Evolutionary conservation across 2,113 vertebrate genomes (phyloP), one percentile per base, ranked within the genome.

Genomic region (Tupaia chinensis): DNA sequence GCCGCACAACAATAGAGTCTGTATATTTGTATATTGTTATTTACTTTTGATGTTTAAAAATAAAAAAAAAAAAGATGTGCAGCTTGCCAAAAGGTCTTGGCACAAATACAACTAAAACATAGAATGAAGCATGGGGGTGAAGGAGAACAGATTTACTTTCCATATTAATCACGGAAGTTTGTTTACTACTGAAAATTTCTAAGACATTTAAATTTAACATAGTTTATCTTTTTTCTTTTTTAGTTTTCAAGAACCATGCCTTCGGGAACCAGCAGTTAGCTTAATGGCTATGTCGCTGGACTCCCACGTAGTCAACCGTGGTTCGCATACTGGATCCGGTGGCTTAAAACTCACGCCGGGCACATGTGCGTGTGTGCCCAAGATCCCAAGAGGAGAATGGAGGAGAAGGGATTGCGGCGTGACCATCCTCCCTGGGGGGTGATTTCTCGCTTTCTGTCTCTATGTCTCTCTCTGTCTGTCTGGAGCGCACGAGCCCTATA

Each of bases 21-120:
- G 70, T 96, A 53, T 95, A 97, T 97, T 95, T 96, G 70, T 96
- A 53, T 95, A 97, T 97, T 95, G 93, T 91, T 97, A 95, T 97
- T 97, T 98, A 95, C 80, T 91, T 97, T 95, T 90, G 79, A 97
- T 88, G 16, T 89, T 89, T 77, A 70, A 87, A 44, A 44, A 44
- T 32, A 32, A 44, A 44, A 44, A 44, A 61, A 88, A 79, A 95
- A 82, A 85, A 74, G 16, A 92, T 70, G 76, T 68, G 65, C n/a
- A 82, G 79, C 94, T 96, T 97, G 95, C 91, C 95, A 97, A 95
- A 91, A 93, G n/a, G 77, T 96, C 79, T 96, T 97, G 97, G 96
- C 95, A 96, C 44, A 95, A 84, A 87, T 84, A 93, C 95, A 98
- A 89, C 76, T 86, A 95, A 97, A 97, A 96, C 90, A 97, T 27